Base-by-base conservation (phyloP, 2,113 vertebrate species). In the Glaucomys volans region DNA sequence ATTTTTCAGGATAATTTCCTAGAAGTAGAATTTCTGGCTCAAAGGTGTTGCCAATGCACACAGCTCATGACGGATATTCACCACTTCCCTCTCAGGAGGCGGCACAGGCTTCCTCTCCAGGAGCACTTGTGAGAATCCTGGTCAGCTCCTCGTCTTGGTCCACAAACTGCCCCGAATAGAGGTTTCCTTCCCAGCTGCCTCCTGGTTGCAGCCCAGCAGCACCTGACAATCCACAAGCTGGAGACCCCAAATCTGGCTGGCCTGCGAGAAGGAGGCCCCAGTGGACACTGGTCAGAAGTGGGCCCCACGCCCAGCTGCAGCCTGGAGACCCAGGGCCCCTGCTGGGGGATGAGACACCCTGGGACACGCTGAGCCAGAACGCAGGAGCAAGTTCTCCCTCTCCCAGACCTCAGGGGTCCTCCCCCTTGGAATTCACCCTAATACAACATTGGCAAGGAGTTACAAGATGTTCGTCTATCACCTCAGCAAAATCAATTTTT, bases 291-390 rank as follows among this genome's bases (percentile, higher is more conserved):
- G 13, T 0, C 9, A 47, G 74, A 4, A 8, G 17, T 44, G 11
- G 6, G 1, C 28, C 50, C n/a, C 7, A 11, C 30, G n/a, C 28
- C 22, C 50, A 5, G 20, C 54, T 87, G 28, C 13, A 47, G 47
- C 14, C 24, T 1, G 3, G 10, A 5, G 30, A 30, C 20, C 28
- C 0, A 16, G 52, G 17, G 6, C 1, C 16, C 52, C 81, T 30
- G 16, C 35, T 0, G 10, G 54, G 12, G 12, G 30, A 4, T 3
- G 14, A 83, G 20, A 24, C 2, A 0, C 75, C 30, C n/a, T 0
- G 11, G 16, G 28, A 22, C 13, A 4, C 71, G 13, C 32, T 30
- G 13, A 50, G 13, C 9, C 54, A 11, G 4, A 26, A 40, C 22
- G 7, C 2, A 7, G 22, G 28, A 26, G 50, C 28, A 28, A 24